These are phyloP conservation scores for Oegoconia quadripuncta DNA, from an alignment of 2,888 invertebrate species.

Conservation along the genomic window DNA sequence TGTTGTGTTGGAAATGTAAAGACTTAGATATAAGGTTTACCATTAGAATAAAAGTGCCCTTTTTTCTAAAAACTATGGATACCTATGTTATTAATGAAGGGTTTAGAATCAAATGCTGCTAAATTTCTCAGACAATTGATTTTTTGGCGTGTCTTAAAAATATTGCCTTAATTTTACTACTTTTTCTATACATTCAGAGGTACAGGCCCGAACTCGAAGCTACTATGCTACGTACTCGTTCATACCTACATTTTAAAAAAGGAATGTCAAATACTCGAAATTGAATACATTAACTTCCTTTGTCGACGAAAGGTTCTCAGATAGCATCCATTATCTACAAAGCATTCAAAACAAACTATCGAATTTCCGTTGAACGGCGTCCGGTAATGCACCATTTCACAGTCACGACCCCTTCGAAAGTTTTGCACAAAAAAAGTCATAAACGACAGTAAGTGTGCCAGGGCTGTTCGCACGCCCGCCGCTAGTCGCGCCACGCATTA, in stretches of 20 bases:
- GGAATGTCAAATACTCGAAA: no score
- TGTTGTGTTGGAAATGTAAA: not conserved
- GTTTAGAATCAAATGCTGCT: no score
- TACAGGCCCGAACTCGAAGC: no score
- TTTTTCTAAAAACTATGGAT: not conserved
- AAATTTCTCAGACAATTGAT: no score
- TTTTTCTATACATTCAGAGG: no score
- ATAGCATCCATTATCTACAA: slow-evolving; percentile 48
- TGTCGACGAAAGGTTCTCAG: slow-evolving; percentile 17
- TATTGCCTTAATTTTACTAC: no score
- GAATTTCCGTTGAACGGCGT: slow-evolving; percentile 34
- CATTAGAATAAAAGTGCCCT: not conserved
- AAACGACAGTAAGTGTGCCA: slow-evolving; percentile 58
- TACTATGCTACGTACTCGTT: no score
- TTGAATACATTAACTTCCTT: not conserved
- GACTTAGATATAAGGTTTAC: not conserved
- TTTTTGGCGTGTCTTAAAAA: no score
- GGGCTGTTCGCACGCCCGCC: slow-evolving; percentile 55
- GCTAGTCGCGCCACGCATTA: slow-evolving; percentile 43
- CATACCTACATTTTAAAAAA: no score
- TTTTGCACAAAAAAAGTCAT: slow-evolving; percentile 58
- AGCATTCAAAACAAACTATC: slow-evolving; percentile 50
- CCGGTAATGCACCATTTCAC: slow-evolving; percentile 68
- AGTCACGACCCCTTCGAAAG: slow-evolving; percentile 66
- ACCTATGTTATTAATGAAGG: not conserved